Evolutionary conservation across 2,113 vertebrate species (phyloP), one percentile per base, ranked within the genome.

Genomic region (Dendrocopos noguchii): DNA sequence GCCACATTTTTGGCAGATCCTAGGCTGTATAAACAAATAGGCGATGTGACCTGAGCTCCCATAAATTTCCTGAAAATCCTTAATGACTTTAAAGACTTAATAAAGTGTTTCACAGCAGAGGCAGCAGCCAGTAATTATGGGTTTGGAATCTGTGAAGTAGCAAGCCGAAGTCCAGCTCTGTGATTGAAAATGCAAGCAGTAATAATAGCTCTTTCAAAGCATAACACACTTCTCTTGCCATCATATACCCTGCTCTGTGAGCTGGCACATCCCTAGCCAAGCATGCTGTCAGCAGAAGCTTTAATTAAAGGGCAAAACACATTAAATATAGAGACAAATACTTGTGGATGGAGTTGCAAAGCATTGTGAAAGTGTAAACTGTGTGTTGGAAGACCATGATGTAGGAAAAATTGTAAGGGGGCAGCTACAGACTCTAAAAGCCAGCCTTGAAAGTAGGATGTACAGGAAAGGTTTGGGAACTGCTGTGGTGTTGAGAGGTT

Each of bases 51-150:
- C 93, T 61, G 94, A 92, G 83, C 83, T 93, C 65, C 79, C 87
- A 95, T 94, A 94, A 96, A 97, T 95, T 94, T 91, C 80, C 88
- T 96, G 94, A 94, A 95, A 94, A 92, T 94, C 78, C 78, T 87
- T 94, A 95, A 90, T 94, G 86, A 84, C 70, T 94, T 84, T 95
- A 72, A 95, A 95, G 50, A 84, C 90, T 94, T 94, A 95, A 95
- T 93, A 74, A 96, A 97, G 92, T 71, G 83, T 93, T 94, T 95
- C 92, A 94, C 84, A 94, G 96, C 93, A 81, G 55, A 89, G 66
- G 78, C 83, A 94, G 87, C 72, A 93, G 94, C 33, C 86, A 50
- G 84, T 93, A 91, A 91, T 95, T 91, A 89, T 2, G 27, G 68
- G 34, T 95, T 96, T 96, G 96, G 91, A 94, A 90, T 79, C 80